These are phyloP conservation scores for Polyergus mexicanus DNA, from an alignment of 1,140 invertebrate species.

Conservation along the genomic window DNA sequence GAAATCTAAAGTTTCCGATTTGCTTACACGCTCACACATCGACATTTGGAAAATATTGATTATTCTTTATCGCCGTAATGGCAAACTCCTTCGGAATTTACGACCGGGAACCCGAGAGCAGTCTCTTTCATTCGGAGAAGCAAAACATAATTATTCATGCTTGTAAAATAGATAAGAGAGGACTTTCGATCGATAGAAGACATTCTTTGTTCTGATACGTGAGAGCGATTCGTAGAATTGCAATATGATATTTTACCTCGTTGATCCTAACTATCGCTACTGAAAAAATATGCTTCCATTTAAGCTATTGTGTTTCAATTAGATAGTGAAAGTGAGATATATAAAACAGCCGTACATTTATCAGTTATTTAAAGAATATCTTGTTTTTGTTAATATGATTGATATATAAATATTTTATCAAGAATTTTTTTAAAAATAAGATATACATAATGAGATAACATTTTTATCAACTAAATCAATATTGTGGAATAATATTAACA, in stretches of 20 bases:
- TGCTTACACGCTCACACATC: conserved; percentile 5
- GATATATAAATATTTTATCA: background rate
- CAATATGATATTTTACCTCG: background rate
- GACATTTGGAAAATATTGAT: conserved; percentile 47
- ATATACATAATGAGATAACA: background rate
- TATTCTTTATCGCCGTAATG: conserved; percentile 54
- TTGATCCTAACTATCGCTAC: background rate
- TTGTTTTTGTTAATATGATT: background rate
- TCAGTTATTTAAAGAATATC: conserved; percentile 8
- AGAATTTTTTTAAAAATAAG: conserved; percentile 2
- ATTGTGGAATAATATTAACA: background rate
- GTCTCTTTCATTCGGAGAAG: conserved; percentile 15
- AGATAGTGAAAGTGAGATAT: background rate
- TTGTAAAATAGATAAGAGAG: conserved; percentile 45
- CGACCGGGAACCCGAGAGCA: conserved; percentile 26
- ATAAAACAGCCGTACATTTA: background rate
- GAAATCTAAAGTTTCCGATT: conserved; percentile 46
- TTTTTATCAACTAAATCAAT: background rate
- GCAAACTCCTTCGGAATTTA: conserved; percentile 31
- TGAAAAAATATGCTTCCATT: background rate
- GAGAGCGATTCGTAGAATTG: conserved; percentile 11
- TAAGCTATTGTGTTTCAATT: conserved; percentile 2
- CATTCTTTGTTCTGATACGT: conserved; percentile 30
- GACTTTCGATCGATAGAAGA: conserved; percentile 33
- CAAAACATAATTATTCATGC: conserved; percentile 2